phyloP scores from a whole-genome alignment of 2,797 vertebrate genomes.

The Martes flavigula region DNA sequence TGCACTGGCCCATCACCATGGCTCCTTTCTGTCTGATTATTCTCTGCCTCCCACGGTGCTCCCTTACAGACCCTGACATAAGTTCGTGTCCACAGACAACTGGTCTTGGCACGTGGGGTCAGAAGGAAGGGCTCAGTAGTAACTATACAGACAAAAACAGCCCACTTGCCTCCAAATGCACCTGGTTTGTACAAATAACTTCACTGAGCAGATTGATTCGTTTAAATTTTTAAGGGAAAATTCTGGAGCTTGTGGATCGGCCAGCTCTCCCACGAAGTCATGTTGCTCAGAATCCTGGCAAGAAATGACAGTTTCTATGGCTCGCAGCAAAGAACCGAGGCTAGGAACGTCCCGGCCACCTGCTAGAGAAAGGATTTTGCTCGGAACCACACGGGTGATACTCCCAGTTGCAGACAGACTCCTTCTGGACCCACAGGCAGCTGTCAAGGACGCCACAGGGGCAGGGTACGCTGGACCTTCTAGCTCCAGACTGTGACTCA shows the following conservation, averaged over 20 bases:
- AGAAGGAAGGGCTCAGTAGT: background rate
- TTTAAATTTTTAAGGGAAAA: background rate
- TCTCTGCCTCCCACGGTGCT: background rate
- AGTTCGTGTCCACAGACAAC: background rate
- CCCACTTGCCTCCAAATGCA: background rate
- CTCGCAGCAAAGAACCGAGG: background rate
- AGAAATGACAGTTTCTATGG: background rate
- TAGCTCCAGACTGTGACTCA: fast-evolving
- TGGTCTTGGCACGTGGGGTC: background rate
- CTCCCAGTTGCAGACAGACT: background rate
- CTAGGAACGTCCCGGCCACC: background rate
- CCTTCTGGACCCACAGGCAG: background rate
- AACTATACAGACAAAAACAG: background rate
- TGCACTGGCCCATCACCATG: background rate
- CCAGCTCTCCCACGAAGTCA: background rate
- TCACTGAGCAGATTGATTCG: background rate
- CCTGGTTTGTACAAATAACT: background rate
- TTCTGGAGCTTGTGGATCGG: background rate
- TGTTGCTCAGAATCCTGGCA: background rate
- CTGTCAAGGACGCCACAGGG: background rate
- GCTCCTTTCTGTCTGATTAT: background rate
- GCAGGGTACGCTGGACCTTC: background rate
- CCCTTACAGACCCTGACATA: background rate
- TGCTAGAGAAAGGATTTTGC: background rate
- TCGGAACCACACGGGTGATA: background rate